These are phyloP conservation scores for Lithosia quadra DNA, from an alignment of 2,888 invertebrate genomes.

Conservation along the genomic window DNA sequence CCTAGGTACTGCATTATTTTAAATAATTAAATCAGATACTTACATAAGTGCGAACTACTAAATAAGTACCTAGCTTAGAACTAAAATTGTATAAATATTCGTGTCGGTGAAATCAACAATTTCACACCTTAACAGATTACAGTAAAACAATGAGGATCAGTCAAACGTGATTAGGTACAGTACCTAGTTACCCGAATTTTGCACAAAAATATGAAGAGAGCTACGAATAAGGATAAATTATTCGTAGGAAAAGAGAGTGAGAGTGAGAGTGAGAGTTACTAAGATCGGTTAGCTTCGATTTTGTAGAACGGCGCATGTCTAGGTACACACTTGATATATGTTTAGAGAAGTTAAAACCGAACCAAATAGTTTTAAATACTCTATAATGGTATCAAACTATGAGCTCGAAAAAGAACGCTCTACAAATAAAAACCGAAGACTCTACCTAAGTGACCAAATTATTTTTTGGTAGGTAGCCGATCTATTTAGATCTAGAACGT, in stretches of 20 bases:
- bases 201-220: too few species aligned
- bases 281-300: not conserved
- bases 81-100: too few species aligned
- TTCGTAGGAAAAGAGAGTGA: too few species aligned
- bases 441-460: not conserved
- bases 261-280: not conserved
- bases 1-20: too few species aligned
- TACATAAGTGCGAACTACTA: too few species aligned
- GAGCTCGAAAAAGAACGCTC: not conserved
- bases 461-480: not conserved
- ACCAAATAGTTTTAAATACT: not conserved
- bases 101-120: not conserved
- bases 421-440: not conserved
- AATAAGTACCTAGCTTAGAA: too few species aligned
- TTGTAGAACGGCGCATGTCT: not conserved
- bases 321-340: not conserved
- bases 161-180: too few species aligned
- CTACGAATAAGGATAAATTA: too few species aligned
- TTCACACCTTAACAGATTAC: not conserved
- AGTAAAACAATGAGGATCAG: too few species aligned
- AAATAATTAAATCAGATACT: too few species aligned
- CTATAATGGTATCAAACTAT: not conserved
- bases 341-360: not conserved
- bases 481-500: too few species aligned
- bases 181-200: not conserved